Evolutionary conservation across 2,888 invertebrate species (phyloP).

Genomic region (Gnatocerus cornutus): DNA sequence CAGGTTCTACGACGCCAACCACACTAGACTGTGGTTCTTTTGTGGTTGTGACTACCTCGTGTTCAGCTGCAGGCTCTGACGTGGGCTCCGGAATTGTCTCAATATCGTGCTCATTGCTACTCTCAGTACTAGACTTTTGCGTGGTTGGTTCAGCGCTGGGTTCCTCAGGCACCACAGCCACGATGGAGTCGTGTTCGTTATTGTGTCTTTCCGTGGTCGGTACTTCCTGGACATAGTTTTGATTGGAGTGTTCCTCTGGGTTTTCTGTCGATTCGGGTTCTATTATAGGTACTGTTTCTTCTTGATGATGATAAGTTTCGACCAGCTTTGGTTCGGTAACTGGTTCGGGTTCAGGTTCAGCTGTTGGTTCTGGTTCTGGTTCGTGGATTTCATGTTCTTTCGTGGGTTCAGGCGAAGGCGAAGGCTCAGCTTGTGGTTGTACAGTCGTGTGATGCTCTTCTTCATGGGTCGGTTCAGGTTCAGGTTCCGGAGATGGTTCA

Average conservation of each 20-base stretch:
- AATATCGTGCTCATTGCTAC: too few relatives aligned
- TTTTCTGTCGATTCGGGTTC: slow-evolving; percentile 68
- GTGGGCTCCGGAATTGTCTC: slow-evolving; percentile 43
- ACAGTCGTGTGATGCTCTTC: slow-evolving; percentile 11
- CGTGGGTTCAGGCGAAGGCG: slow-evolving; percentile 58
- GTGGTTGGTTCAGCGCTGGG: too few relatives aligned
- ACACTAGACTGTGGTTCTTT: too few relatives aligned
- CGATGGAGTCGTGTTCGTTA: too few relatives aligned
- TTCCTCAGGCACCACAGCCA: too few relatives aligned
- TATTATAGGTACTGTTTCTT: slow-evolving; percentile 53
- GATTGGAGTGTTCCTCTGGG: slow-evolving; percentile 1
- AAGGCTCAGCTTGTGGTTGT: slow-evolving; percentile 54
- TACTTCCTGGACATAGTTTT: slow-evolving; percentile 26
- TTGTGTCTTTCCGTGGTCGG: neutral
- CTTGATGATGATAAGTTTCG: neutral
- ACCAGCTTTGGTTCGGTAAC: slow-evolving; percentile 54
- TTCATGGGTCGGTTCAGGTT: slow-evolving; percentile 1
- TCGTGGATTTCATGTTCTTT: slow-evolving; percentile 53
- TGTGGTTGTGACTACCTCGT: too few relatives aligned
- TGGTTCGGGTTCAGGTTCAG: slow-evolving; percentile 69
- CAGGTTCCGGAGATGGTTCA: neutral
- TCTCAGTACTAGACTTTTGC: too few relatives aligned
- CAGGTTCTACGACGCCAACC: neutral
- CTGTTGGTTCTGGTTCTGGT: slow-evolving; percentile 53
- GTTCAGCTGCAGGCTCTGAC: slow-evolving; percentile 53